phyloP scores from a whole-genome alignment of 2,888 invertebrate genomes.

The Rutpela maculata region DNA sequence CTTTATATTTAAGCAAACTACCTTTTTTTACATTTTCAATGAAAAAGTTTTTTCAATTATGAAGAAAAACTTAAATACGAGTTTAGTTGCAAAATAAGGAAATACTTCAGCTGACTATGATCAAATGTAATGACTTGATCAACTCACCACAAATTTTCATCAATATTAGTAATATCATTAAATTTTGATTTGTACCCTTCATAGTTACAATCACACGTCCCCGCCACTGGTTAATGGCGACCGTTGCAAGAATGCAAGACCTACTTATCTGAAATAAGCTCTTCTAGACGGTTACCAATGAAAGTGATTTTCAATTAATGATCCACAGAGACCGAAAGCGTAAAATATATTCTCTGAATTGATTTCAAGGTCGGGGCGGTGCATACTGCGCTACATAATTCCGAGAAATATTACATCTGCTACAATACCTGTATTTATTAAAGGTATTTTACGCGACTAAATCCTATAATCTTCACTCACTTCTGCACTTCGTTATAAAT shows the following conservation, averaged over 20 bases:
- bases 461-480: constrained; percentile 37
- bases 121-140: no score
- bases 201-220: neutral
- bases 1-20: no score
- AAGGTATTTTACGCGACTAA: constrained; percentile 37
- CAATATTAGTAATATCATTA: no score
- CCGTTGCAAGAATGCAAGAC: constrained; percentile 53
- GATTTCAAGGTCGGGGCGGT: constrained; percentile 28
- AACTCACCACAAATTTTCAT: no score
- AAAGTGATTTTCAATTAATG: constrained; percentile 47
- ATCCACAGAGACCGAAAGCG: constrained; percentile 46
- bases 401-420: constrained; percentile 26
- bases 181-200: no score
- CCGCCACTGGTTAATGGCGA: constrained; percentile 10
- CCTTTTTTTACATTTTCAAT: no score
- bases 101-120: no score
- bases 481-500: constrained; percentile 33
- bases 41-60: no score
- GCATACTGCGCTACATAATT: constrained; percentile 28
- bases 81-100: no score
- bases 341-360: constrained; percentile 37
- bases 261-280: constrained; percentile 56
- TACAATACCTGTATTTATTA: constrained; percentile 39
- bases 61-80: no score
- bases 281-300: constrained; percentile 38